Base-by-base conservation (phyloP, 2,113 vertebrate genomes). In the Myxocyprinus asiaticus region DNA sequence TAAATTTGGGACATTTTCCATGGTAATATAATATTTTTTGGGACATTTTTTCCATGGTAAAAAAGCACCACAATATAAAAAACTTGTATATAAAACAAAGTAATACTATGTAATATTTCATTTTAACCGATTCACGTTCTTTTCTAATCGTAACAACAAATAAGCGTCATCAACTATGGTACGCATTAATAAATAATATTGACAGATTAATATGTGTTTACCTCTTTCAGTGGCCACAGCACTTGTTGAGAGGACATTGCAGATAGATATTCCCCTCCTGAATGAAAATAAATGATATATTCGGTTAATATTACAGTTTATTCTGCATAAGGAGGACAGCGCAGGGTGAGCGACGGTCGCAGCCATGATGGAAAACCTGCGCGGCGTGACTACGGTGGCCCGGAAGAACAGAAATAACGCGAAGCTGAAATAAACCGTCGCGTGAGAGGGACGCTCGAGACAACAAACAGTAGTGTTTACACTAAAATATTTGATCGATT, bases 301-400 rank as follows among this genome's bases (percentile, higher is more conserved):
- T 66, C 86, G 79, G 9, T 86, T 4, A 22, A 43, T 5, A 10
- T 73, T 5, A 47, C 75, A 44, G 71, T 86, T 85, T 80, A 83
- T 71, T 86, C 88, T 88, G 77, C 82, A 83, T 71, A 93, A 67
- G 45, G 80, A 86, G 83, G 86, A 74, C 55, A 90, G 22, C 0
- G 62, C 67, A 58, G 80, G 88, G 2, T 81, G 67, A 45, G 72
- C 17, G 3, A 65, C 44, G 79, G 77, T 65, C 0, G 88, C 73
- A 65, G 92, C 91, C 93, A 94, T 94, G 81, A 51, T 80, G 71
- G 15, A 4, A 33, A 33, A 45, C 48, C 59, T 33, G 8, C 10
- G 11, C 10, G 15, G 58, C 11, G 47, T 68, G 11, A 51, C 73
- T 53, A 63, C 73, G 61, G 59, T 2, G 8, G 22, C 61, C 33